phyloP scores from a whole-genome alignment of 2,797 vertebrate genomes.

The Pangasius krempfi region DNA sequence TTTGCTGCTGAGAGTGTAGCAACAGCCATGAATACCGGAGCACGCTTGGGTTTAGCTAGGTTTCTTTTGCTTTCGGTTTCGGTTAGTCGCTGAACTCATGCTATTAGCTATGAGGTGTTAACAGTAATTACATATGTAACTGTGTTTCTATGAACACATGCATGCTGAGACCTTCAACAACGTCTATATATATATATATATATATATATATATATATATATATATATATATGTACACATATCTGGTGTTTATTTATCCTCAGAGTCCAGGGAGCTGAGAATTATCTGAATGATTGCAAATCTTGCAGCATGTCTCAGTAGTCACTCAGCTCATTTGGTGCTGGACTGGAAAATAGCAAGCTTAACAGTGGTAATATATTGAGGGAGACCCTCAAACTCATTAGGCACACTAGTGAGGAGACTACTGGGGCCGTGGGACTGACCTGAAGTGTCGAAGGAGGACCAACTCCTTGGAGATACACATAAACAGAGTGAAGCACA shows the following conservation, averaged over 20 bases:
- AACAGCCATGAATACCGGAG: background rate
- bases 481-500: background rate
- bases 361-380: background rate
- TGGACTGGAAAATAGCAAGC: background rate
- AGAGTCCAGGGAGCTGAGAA: background rate
- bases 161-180: background rate
- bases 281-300: background rate
- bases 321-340: background rate
- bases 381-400: background rate
- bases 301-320: background rate
- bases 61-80: conserved; percentile 14
- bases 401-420: background rate
- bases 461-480: background rate
- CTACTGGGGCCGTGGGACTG: background rate
- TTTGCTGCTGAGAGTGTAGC: background rate
- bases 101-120: background rate
- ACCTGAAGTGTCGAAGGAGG: background rate
- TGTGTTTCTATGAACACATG: background rate
- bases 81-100: background rate
- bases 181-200: background rate
- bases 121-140: background rate
- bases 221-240: too few relatives aligned
- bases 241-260: background rate
- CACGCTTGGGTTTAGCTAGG: background rate
- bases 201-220: too few relatives aligned